Conservation (phyloP, 2,113 vertebrate species). For the Taxidea taxus region DNA sequence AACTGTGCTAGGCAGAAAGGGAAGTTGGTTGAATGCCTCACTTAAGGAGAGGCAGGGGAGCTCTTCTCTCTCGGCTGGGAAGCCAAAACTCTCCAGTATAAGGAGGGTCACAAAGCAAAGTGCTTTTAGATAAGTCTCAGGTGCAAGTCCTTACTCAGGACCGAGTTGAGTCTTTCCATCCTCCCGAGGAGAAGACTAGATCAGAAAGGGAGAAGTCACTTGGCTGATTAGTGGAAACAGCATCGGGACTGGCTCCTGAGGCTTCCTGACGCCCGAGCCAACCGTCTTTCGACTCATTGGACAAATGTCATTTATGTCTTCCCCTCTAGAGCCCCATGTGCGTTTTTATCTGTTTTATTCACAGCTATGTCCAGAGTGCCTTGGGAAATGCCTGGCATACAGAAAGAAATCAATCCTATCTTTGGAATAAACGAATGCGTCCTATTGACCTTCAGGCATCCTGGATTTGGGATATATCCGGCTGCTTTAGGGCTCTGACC, state of each 20-base stretch:
- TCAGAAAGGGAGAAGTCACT: neutral
- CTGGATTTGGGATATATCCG: too few species aligned
- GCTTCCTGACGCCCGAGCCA: neutral
- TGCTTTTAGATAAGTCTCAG: neutral
- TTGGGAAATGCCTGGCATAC: neutral
- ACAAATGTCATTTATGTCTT: neutral
- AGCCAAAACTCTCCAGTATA: neutral
- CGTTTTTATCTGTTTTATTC: neutral
- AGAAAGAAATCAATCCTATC: neutral
- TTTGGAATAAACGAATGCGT: neutral
- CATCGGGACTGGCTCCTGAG: neutral
- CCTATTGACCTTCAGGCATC: neutral
- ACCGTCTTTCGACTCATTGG: neutral
- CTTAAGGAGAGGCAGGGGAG: neutral
- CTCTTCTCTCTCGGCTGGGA: neutral
- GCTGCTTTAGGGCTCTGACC: neutral
- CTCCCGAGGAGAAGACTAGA: neutral
- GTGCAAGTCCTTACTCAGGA: neutral
- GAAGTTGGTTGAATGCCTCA: neutral
- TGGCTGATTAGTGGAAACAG: neutral
- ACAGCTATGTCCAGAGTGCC: neutral
- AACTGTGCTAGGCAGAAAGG: neutral
- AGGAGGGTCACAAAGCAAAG: neutral
- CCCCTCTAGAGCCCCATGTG: neutral
- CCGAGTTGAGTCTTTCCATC: neutral